Evolutionary conservation across 2,113 vertebrate species (phyloP), one percentile per base, ranked within the genome.

Genomic region (Tyto alba): DNA sequence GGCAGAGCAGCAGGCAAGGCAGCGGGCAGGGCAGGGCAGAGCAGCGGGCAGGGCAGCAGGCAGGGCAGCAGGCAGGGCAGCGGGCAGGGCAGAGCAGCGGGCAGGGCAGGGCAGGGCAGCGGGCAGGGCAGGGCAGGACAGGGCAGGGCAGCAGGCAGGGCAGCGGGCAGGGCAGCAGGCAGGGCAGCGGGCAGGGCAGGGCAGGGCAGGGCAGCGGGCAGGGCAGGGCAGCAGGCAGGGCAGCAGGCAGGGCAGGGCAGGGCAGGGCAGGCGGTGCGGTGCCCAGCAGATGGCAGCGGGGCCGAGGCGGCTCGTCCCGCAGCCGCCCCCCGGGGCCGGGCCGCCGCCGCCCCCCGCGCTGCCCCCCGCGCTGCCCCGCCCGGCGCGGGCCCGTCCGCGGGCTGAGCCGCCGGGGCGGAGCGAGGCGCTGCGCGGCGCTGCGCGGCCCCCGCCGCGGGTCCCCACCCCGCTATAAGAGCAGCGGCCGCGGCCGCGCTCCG

Each of bases 281-380:
- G 82, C 68, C 97, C 97, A 53, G 93, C 90, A 97, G 97, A 94
- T 91, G 97, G 96, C 96, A 76, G 85, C 78, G 88, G 53, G 56
- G 73, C 88, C 59, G 30, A 55, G 25, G 57, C 40, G 34, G 48
- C 47, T 57, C 79, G 21, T 68, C 64, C 43, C 84, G 90, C 95
- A 64, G 81, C 59, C 92, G 21, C 38, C 68, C 71, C 47, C 90
- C 74, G 38, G 85, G 30, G 66, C 80, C 88, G 38, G 8, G 50
- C 53, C 43, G 78, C 77, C 53, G 85, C 85, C 82, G 78, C 90
- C 88, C 88, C 74, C 82, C 91, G 81, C 80, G 89, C 74, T 72
- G 63, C 48, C 56, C 48, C 50, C 38, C 53, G 25, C 92, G 78
- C 89, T 29, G 10, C 41, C 88, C 95, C 83, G 66, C 95, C 95